phyloP scores from a whole-genome alignment of 37 sponge, comb jelly and placozoan species.

The Crambe crambe region DNA sequence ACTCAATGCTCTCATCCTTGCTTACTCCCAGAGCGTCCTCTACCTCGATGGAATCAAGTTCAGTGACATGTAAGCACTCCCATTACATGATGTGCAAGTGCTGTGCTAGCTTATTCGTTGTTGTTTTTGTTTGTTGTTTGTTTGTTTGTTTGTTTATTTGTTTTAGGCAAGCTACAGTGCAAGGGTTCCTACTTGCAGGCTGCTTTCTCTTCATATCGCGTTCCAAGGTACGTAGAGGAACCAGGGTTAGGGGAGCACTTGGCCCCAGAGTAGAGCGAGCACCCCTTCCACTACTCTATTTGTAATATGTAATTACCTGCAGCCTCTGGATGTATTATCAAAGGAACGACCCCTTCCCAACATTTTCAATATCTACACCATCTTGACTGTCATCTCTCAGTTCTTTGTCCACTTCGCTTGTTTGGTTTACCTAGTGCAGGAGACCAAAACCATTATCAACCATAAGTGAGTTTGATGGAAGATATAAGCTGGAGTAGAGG shows the following conservation, averaged over 20 bases:
- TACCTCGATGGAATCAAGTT: conserved; percentile 98
- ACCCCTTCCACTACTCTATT: background rate
- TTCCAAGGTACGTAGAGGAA: conserved; percentile 62
- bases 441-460: conserved; percentile 48
- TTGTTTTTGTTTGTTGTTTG: background rate
- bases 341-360: conserved; percentile 92
- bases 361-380: conserved; percentile 96
- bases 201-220: conserved; percentile 93
- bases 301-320: background rate
- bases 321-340: conserved; percentile 85
- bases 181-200: conserved; percentile 91
- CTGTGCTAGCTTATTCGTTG: background rate
- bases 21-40: conserved; percentile 97
- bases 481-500: too few species aligned
- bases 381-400: conserved; percentile 86
- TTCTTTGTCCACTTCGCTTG: conserved; percentile 86
- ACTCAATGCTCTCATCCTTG: conserved; percentile 94
- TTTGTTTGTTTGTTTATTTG: background rate
- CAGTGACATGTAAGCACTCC: conserved; percentile 85
- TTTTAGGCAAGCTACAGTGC: conserved; percentile 90
- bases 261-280: background rate
- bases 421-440: conserved; percentile 73
- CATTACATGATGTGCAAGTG: background rate
- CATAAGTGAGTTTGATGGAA: conserved; percentile 12
- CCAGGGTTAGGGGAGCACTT: background rate